A percentile compares a stretch with the other conserved stretches of the same genome.
phyloP scores from a whole-genome alignment of 2,888 invertebrate genomes.

The Orthosia gracilis region DNA sequence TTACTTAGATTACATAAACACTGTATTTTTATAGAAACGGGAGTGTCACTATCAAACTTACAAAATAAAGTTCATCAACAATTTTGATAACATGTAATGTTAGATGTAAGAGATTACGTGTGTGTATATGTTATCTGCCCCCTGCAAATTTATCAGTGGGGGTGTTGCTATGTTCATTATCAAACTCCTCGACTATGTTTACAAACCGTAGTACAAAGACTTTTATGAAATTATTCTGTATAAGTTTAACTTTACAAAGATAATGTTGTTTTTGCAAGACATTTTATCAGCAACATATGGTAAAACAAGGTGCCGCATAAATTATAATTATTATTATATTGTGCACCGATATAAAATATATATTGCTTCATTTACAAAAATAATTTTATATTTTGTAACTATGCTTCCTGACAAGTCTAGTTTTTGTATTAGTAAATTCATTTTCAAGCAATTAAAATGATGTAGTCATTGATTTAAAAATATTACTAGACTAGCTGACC shows the following conservation, averaged over 20 bases:
- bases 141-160: constrained; percentile 75
- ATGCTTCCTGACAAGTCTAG: constrained; percentile 22
- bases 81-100: constrained; percentile 24
- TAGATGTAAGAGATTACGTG: constrained; percentile 54
- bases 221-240: constrained; percentile 64
- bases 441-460: constrained; percentile 9
- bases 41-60: constrained; percentile 8
- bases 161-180: constrained; percentile 75
- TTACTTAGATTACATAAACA: neutral
- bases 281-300: constrained; percentile 38
- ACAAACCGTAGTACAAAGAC: constrained; percentile 67
- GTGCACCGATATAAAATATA: constrained; percentile 21
- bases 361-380: constrained; percentile 4
- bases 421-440: constrained; percentile 14
- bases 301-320: constrained; percentile 40
- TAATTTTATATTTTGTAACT: constrained; percentile 18
- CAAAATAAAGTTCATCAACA: constrained; percentile 14
- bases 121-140: constrained; percentile 73
- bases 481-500: too few relatives aligned
- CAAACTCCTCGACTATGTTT: constrained; percentile 67
- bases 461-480: constrained; percentile 7
- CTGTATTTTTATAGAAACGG: neutral
- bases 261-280: constrained; percentile 71
- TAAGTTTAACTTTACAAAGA: constrained; percentile 66
- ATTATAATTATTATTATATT: constrained; percentile 36